Evolutionary conservation across 2,113 vertebrate genomes (phyloP).

Genomic region (Platysternon megacephalum): DNA sequence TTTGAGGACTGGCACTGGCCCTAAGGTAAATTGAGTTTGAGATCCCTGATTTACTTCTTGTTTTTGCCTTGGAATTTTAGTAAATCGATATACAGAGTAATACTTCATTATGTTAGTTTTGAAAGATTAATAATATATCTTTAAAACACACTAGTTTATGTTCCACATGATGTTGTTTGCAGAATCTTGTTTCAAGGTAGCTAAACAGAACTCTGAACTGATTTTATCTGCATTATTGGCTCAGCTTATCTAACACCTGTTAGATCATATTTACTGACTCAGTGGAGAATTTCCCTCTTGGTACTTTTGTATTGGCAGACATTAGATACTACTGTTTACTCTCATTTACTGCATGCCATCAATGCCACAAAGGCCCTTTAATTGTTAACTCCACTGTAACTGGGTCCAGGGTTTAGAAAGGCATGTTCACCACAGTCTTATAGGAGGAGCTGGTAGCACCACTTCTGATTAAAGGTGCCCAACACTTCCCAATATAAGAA

Average conservation of each 20-base stretch:
- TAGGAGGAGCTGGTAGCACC: background rate
- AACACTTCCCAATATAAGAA: background rate
- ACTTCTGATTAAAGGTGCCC: background rate
- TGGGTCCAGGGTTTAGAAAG: fast-evolving
- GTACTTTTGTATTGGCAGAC: background rate
- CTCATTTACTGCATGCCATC: background rate
- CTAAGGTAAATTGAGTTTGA: no score
- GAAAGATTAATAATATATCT: background rate
- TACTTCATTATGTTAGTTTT: background rate
- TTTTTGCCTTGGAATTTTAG: background rate
- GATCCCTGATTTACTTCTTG: background rate
- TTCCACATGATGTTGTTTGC: background rate
- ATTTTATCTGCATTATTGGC: background rate
- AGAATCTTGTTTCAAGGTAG: background rate
- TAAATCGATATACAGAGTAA: background rate
- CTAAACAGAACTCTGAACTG: background rate
- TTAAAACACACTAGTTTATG: no score
- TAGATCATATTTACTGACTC: background rate
- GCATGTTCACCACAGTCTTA: background rate
- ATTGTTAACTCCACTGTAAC: background rate
- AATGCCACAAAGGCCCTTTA: background rate
- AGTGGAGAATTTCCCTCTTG: background rate
- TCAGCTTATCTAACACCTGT: background rate
- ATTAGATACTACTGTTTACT: background rate
- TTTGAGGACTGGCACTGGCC: no score